Evolutionary conservation across 2,113 vertebrate species (phyloP).

Genomic region (Petaurus breviceps): DNA sequence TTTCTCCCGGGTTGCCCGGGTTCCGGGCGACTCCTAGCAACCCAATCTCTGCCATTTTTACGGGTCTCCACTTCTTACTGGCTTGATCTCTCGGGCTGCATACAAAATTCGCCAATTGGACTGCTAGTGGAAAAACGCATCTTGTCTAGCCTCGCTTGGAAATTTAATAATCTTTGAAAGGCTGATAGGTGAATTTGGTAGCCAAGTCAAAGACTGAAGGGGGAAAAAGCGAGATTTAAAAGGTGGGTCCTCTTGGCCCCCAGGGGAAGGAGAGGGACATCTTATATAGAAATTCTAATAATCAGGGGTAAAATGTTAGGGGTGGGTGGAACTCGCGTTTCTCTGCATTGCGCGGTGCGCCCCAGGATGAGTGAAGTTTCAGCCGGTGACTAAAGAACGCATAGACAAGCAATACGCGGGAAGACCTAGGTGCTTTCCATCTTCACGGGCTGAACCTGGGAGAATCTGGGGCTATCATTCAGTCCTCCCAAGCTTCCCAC

Average conservation of each 20-base stretch:
- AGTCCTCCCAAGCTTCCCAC: background rate
- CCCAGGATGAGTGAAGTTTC: background rate
- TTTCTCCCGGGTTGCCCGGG: background rate
- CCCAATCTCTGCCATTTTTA: background rate
- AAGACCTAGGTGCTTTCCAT: background rate
- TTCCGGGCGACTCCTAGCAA: background rate
- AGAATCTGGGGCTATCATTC: background rate
- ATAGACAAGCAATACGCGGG: background rate
- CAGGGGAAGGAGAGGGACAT: background rate
- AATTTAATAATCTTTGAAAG: background rate
- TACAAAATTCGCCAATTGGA: background rate
- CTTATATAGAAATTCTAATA: background rate
- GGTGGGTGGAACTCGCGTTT: background rate
- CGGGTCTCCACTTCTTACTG: background rate
- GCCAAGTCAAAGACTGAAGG: too few relatives aligned
- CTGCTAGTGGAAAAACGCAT: background rate
- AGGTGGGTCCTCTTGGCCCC: background rate
- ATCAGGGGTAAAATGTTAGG: background rate
- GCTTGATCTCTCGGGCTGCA: background rate
- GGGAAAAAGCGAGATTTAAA: background rate
- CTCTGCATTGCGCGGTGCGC: background rate
- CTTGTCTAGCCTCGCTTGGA: background rate
- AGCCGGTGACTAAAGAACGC: background rate
- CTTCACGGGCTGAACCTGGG: background rate
- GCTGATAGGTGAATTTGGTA: background rate